Base-by-base conservation (phyloP, 2,888 invertebrate species). In the Tribolium freemani region DNA sequence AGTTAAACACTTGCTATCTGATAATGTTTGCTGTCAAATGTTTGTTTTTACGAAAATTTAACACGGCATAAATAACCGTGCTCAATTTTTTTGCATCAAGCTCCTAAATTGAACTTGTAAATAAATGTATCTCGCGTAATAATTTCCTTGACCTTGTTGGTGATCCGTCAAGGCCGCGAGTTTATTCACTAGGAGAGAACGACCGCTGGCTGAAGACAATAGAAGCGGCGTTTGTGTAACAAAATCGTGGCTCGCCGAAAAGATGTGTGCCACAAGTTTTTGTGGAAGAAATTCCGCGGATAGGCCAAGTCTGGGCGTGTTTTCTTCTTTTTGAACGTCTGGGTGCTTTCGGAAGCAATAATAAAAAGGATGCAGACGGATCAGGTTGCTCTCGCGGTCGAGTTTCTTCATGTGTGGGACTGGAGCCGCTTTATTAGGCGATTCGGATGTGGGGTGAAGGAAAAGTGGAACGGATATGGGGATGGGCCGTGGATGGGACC, bases 91-190 rank as follows among this genome's bases (percentile, higher is more conserved):
- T 26, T 5, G 26, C 26, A 26, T 26, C 2, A 26, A 3, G 8
- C 5, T 38, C 8, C 38, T 57, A 58, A 50, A 60, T 60, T 30
- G 38, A 50, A 10, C 48, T 38, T n/a, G 38, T n/a, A n/a, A 38
- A 38, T 38, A 70, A 72, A 78, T 76, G 73, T 79, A 77, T 78
- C 80, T 81, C 80, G 80, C 80, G 80, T 80, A 82, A 81, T 79
- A 79, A 77, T 79, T 77, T 79, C 82, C 82, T 82, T 82, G 82
- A 81, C 82, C 82, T 81, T 79, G 69, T 69, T 48, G 69, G 73
- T 68, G 73, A 70, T 76, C 73, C 72, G 71, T 75, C 80, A 82
- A 82, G 82, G 82, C 80, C 81, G 78, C 74, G 74, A 77, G 80
- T 81, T 80, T 81, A 80, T 80, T 81, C 79, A 80, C 80, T 81